phyloP scores from a whole-genome alignment of 2,797 vertebrate genomes.

The Ctenopoma multispine region DNA sequence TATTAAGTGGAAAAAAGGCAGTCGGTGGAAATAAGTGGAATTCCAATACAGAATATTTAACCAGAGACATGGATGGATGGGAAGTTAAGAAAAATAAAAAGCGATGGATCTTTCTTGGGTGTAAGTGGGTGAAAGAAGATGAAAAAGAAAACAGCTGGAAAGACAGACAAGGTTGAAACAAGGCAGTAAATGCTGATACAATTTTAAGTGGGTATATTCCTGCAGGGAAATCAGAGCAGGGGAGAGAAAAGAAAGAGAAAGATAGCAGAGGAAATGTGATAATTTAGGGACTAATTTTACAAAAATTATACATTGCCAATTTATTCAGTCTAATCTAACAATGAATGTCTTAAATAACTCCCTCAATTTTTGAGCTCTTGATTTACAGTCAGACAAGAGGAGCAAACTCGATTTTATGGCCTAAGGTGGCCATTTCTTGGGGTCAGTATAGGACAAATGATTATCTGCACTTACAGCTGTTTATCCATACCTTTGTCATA shows the following conservation, averaged over 20 bases:
- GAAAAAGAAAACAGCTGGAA: conserved; percentile 1
- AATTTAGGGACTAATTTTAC: conserved; percentile 19
- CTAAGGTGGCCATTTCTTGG: too few species aligned
- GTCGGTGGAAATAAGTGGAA: conserved; percentile 9
- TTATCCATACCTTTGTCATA: neutral
- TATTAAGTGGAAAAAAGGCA: conserved; percentile 23
- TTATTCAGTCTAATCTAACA: conserved; percentile 31
- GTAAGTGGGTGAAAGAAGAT: conserved; percentile 28
- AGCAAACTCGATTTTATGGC: conserved; percentile 8
- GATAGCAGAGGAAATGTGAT: conserved; percentile 24
- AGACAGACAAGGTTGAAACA: conserved; percentile 13
- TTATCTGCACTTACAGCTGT: neutral
- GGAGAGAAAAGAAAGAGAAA: conserved; percentile 6
- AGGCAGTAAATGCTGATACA: conserved; percentile 25
- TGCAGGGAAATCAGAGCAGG: conserved; percentile 6
- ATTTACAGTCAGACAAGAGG: conserved; percentile 10
- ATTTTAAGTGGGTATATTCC: conserved; percentile 18
- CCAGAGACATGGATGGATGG: neutral
- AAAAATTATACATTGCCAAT: conserved; percentile 20
- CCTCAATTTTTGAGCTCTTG: neutral
- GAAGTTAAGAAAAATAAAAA: conserved; percentile 13
- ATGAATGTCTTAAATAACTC: conserved; percentile 10
- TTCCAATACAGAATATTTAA: conserved; percentile 30
- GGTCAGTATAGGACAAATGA: neutral
- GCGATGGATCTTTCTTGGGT: conserved; percentile 52